Evolutionary conservation across 2,797 vertebrate genomes (phyloP).

Genomic region (Echiichthys vipera): DNA sequence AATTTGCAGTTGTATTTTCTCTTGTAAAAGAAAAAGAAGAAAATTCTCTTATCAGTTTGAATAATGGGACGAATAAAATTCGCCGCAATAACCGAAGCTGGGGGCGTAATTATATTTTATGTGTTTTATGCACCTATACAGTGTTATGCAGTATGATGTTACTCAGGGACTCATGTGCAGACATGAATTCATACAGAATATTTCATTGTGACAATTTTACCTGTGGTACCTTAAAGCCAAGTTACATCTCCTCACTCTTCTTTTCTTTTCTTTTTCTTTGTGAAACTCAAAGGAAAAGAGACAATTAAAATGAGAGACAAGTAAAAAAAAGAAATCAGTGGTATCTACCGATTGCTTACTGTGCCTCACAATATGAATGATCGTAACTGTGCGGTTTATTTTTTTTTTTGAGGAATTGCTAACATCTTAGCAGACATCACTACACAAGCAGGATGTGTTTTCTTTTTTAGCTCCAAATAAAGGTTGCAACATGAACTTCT

Average conservation of each 20-base stretch:
- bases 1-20: conserved; percentile 58
- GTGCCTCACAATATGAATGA: conserved; percentile 4
- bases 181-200: conserved; percentile 51
- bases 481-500: conserved; percentile 75
- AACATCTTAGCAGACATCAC: conserved; percentile 27
- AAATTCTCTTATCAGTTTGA: conserved; percentile 66
- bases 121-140: conserved; percentile 62
- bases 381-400: conserved; percentile 25
- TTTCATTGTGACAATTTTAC: conserved; percentile 46
- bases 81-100: conserved; percentile 60
- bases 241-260: conserved; percentile 8
- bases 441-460: conserved; percentile 27
- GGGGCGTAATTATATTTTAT: conserved; percentile 73
- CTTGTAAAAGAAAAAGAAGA: conserved; percentile 36
- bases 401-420: conserved; percentile 21
- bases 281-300: conserved; percentile 12
- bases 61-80: conserved; percentile 75
- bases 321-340: conserved; percentile 1
- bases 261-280: conserved; percentile 14
- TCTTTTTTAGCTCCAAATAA: conserved; percentile 66
- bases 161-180: conserved; percentile 53
- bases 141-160: conserved; percentile 59
- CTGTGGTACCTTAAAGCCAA: conserved; percentile 37
- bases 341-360: conserved; percentile 10
- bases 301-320: not conserved